phyloP scores from a whole-genome alignment of 2,113 vertebrate genomes.

The Carassius auratus region DNA sequence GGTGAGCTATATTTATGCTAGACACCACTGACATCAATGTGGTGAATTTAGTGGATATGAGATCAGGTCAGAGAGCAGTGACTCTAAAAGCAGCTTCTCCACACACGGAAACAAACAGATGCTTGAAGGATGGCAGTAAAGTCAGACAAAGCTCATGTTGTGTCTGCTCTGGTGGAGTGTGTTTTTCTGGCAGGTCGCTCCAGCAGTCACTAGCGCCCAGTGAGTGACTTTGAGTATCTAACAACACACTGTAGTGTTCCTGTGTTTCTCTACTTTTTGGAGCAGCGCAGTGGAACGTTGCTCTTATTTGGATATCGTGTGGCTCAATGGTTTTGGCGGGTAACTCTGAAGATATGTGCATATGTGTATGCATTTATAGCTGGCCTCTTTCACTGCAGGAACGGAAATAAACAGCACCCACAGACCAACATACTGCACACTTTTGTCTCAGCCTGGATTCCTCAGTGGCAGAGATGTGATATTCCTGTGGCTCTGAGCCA shows the following conservation, averaged over 20 bases:
- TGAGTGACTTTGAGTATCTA: constrained; percentile 3
- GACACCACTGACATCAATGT: neutral
- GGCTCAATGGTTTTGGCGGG: constrained; percentile 29
- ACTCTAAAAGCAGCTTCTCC: neutral
- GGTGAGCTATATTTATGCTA: neutral
- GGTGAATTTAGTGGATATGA: constrained; percentile 23
- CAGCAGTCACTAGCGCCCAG: neutral
- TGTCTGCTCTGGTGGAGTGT: constrained; percentile 3
- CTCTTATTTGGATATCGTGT: constrained; percentile 3
- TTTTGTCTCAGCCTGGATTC: constrained; percentile 53
- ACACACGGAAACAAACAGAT: neutral
- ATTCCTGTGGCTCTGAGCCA: constrained; percentile 53
- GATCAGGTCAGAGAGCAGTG: neutral
- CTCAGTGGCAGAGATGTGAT: constrained; percentile 50
- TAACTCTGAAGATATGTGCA: constrained; percentile 10
- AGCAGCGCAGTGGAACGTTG: neutral
- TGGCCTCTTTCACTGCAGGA: constrained; percentile 15
- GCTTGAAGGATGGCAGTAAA: constrained; percentile 27
- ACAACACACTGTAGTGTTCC: constrained; percentile 35
- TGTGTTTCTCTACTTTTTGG: constrained; percentile 4
- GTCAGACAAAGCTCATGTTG: constrained; percentile 20
- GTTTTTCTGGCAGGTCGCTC: constrained; percentile 27
- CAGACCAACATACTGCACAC: constrained; percentile 49
- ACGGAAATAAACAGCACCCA: constrained; percentile 60
- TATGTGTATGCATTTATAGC: constrained; percentile 36